Conservation (phyloP, 53 echinoderm and acorn worm species). For the Mesocentrotus franciscanus region DNA sequence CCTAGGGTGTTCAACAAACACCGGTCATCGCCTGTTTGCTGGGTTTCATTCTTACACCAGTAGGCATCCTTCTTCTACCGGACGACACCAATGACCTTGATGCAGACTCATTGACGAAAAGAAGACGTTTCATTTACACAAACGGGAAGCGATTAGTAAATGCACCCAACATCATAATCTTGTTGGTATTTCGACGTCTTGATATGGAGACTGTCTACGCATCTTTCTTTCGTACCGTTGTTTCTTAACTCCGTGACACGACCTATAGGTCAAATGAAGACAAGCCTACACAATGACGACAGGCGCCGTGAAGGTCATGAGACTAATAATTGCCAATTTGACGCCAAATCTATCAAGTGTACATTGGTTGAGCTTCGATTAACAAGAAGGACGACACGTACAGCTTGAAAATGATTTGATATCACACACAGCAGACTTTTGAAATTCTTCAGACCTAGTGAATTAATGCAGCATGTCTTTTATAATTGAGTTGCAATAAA, state of each 20-base stretch:
- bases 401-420: background rate
- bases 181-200: background rate
- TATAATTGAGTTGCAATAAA: no score
- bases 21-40: background rate
- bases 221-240: background rate
- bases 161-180: background rate
- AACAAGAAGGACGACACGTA: background rate
- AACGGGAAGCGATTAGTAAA: background rate
- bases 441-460: no score
- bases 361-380: background rate
- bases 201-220: background rate
- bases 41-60: background rate
- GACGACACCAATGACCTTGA: slow-evolving; percentile 1
- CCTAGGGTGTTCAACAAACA: background rate
- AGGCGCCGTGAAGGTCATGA: background rate
- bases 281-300: background rate
- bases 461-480: no score
- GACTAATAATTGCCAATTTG: background rate
- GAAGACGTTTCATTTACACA: background rate
- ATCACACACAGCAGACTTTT: background rate
- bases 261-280: no score
- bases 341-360: background rate
- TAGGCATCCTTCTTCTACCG: background rate
- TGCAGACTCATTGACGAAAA: background rate
- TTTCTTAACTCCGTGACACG: background rate